These are phyloP conservation scores for Pogona vitticeps DNA, from an alignment of 2,113 vertebrate species.

Conservation along the genomic window DNA sequence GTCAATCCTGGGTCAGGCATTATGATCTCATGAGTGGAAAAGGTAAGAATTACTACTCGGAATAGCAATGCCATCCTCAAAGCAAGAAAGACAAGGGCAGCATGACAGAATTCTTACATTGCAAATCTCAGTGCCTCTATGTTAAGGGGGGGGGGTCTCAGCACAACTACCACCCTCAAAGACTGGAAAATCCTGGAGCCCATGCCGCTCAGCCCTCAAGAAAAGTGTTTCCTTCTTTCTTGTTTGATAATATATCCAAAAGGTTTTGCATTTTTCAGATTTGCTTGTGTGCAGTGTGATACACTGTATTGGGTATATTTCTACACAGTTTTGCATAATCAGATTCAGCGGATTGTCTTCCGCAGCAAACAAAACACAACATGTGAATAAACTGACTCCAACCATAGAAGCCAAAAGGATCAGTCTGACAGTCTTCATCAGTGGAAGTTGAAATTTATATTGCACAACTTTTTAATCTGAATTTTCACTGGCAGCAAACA, in stretches of 20 bases:
- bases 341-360: background rate
- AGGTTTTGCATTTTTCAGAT: too few relatives aligned
- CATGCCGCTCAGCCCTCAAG: background rate
- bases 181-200: too few relatives aligned
- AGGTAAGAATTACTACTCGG: too few relatives aligned
- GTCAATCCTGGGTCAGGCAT: too few relatives aligned
- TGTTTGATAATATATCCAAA: background rate
- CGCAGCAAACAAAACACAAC: background rate
- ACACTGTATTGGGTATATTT: background rate
- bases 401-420: background rate
- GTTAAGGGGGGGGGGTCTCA: too few relatives aligned
- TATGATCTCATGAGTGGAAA: too few relatives aligned
- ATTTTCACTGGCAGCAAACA: background rate
- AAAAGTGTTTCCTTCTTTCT: background rate
- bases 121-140: background rate
- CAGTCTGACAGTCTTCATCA: background rate
- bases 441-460: background rate
- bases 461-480: slow-evolving; percentile 4
- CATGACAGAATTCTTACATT: background rate
- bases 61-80: background rate
- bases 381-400: background rate
- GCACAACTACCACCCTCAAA: too few relatives aligned
- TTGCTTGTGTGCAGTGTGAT: background rate
- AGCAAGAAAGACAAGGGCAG: background rate
- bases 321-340: background rate